Conservation (phyloP, 2,113 vertebrate genomes). For the Austrofundulus limnaeus region DNA sequence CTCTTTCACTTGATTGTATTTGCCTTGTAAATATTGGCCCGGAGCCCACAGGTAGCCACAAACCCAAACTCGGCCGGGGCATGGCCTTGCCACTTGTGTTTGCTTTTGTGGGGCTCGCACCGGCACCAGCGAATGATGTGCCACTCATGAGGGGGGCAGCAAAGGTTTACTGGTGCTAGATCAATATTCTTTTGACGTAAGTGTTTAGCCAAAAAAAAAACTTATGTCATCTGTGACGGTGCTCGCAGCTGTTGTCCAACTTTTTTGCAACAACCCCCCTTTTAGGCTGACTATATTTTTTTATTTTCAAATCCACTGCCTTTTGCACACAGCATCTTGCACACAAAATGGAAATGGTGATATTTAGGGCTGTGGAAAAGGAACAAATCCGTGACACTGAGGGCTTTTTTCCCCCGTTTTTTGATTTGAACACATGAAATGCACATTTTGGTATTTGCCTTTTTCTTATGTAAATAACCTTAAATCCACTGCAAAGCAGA, state of each 20-base stretch:
- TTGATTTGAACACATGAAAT: not conserved
- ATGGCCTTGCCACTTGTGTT: constrained; percentile 60
- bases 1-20: constrained; percentile 45
- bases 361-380: constrained; percentile 19
- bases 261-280: constrained; percentile 3
- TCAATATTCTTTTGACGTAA: constrained; percentile 50
- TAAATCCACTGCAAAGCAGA: constrained; percentile 38
- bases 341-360: constrained; percentile 51
- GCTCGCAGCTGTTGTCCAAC: not conserved
- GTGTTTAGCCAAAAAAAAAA: constrained; percentile 11
- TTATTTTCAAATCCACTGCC: constrained; percentile 11
- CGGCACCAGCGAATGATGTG: constrained; percentile 44
- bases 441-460: constrained; percentile 5
- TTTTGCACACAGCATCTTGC: constrained; percentile 52
- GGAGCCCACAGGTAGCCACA: constrained; percentile 36
- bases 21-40: constrained; percentile 67
- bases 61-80: constrained; percentile 32
- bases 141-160: constrained; percentile 16
- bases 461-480: constrained; percentile 14
- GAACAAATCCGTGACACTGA: constrained; percentile 13
- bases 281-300: not conserved
- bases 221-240: not conserved
- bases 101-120: constrained; percentile 52
- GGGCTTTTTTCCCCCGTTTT: not conserved
- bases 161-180: constrained; percentile 43